Conservation (phyloP, 2,113 vertebrate species). For the Psilopsiagon aurifrons region DNA sequence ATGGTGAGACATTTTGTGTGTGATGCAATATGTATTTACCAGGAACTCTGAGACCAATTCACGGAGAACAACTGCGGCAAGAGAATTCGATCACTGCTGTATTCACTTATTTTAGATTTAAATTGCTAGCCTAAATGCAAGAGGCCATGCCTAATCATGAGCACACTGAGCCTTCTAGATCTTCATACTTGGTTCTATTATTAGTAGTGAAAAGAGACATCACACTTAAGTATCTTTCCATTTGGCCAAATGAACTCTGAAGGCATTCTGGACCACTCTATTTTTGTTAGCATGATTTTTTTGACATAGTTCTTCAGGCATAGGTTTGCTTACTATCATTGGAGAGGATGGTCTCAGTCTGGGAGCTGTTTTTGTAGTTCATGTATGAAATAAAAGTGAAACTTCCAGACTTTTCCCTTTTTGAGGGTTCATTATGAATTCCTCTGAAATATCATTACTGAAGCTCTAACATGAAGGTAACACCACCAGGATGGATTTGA, state of each 20-base stretch:
- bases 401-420: not conserved
- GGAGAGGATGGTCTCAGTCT: not conserved
- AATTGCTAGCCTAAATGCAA: not conserved
- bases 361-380: constrained; percentile 2
- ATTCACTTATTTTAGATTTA: not conserved
- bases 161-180: not conserved
- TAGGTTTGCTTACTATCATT: not conserved
- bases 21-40: not conserved
- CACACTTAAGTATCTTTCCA: constrained; percentile 3
- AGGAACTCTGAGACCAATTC: not conserved
- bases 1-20: not conserved
- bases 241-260: constrained; percentile 12
- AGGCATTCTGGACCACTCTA: not conserved
- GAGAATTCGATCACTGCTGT: not conserved
- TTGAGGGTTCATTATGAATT: not conserved
- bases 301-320: constrained; percentile 1
- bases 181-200: not conserved
- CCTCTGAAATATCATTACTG: constrained; percentile 3
- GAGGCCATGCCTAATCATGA: not conserved
- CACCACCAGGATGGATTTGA: not conserved
- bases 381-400: constrained; percentile 2
- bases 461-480: not conserved
- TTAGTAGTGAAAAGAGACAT: not conserved
- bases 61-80: not conserved
- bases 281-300: not conserved